Conservation (phyloP, 2,888 invertebrate genomes). For the Coleophora flavipennella region DNA sequence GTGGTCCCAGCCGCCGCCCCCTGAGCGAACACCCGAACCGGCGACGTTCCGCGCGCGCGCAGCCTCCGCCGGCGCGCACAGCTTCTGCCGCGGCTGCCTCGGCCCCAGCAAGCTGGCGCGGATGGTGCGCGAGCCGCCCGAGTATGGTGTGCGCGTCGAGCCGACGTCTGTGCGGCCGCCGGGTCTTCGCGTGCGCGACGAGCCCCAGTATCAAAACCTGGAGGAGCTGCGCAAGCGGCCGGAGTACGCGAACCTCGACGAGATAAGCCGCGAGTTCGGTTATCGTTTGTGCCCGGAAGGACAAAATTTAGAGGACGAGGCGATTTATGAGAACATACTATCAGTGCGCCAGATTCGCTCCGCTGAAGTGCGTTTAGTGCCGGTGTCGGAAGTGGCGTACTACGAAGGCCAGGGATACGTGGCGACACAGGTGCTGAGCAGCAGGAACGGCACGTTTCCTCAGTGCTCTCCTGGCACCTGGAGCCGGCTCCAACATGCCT, state of each 20-base stretch:
- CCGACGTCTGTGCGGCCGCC: slow-evolving; percentile 44
- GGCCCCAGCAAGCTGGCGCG: slow-evolving; percentile 48
- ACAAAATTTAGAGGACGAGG: slow-evolving; percentile 67
- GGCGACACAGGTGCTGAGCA: slow-evolving; percentile 59
- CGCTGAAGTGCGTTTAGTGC: slow-evolving; percentile 68
- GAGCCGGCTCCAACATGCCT: slow-evolving; percentile 59
- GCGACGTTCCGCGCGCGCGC: slow-evolving; percentile 46
- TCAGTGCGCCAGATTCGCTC: slow-evolving; percentile 66
- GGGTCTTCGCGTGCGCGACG: slow-evolving; percentile 53
- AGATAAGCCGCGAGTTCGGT: slow-evolving; percentile 67
- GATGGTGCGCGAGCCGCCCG: slow-evolving; percentile 56
- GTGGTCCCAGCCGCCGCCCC: slow-evolving; percentile 69
- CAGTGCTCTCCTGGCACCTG: slow-evolving; percentile 67
- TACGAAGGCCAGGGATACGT: slow-evolving; percentile 67
- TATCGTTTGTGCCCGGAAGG: slow-evolving; percentile 68
- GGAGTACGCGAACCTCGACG: slow-evolving; percentile 65
- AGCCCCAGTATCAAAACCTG: slow-evolving; percentile 65
- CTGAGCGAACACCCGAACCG: slow-evolving; percentile 41
- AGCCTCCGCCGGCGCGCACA: slow-evolving; percentile 38
- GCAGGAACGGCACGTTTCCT: slow-evolving; percentile 66
- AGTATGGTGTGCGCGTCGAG: slow-evolving; percentile 61
- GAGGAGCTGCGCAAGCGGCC: slow-evolving; percentile 61
- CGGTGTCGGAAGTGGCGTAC: slow-evolving; percentile 65
- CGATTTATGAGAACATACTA: slow-evolving; percentile 65
- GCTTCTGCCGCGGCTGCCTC: slow-evolving; percentile 44